Evolutionary conservation across 2,113 vertebrate species (phyloP).

Genomic region (Gulo gulo): DNA sequence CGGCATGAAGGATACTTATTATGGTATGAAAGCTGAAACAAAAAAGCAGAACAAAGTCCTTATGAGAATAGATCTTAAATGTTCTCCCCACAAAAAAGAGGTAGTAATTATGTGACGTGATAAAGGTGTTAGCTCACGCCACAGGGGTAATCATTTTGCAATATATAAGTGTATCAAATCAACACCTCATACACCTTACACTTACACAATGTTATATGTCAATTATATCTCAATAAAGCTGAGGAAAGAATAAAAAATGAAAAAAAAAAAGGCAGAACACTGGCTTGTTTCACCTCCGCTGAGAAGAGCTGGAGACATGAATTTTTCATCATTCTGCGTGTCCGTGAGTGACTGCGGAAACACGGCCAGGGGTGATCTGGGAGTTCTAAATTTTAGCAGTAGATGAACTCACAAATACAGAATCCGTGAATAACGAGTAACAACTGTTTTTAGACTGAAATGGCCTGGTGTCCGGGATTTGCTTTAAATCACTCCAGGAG

Average conservation of each 20-base stretch:
- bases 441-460: not conserved
- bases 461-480: not conserved
- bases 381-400: not conserved
- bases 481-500: not conserved
- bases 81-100: constrained; percentile 6
- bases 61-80: not conserved
- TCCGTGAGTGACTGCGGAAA: not conserved
- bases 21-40: not conserved
- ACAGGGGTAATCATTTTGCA: not conserved
- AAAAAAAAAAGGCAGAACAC: not conserved
- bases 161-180: not conserved
- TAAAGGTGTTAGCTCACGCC: not conserved
- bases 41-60: not conserved
- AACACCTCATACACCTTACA: not conserved
- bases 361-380: not conserved
- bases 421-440: not conserved
- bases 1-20: not conserved
- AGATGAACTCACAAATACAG: not conserved
- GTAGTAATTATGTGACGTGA: not conserved
- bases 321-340: not conserved
- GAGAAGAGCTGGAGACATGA: not conserved
- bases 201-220: not conserved
- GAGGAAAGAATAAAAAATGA: not conserved
- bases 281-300: not conserved
- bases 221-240: constrained; percentile 14